Evolutionary conservation across 37 sponge, comb jelly and placozoan species (phyloP), one percentile per base, ranked within the genome.

Genomic region (Axinella damicornis): DNA sequence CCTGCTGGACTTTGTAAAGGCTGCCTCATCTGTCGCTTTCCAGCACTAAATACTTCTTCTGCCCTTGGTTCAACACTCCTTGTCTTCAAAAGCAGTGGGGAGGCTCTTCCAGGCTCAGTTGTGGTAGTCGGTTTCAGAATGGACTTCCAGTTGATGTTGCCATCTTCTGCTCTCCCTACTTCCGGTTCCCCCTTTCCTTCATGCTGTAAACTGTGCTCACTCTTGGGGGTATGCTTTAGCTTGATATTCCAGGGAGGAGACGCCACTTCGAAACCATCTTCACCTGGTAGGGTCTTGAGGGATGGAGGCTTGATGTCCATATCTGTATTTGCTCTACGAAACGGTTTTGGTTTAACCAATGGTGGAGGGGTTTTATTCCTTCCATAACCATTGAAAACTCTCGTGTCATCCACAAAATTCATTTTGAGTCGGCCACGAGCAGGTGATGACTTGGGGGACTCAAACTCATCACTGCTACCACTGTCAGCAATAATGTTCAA

Each of bases 91-190:
- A 60, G 25, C 2, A 61, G 2, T 67, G 80, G 68, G 27, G 68
- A 65, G 0, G 1, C 59, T 19, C 56, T 55, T 21, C 71, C 70
- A 15, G 72, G 35, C 19, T 2, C 65, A 39, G 65, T 28, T 31
- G 33, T 24, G 33, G 41, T 46, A 31, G 53, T 59, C n/a, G 81
- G 68, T 37, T 68, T 67, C 5, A 70, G 81, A 33, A 52, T 59
- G 9, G 60, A 58, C 39, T 81, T 81, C 71, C 81, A 69, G 39
- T 81, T 36, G 27, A 81, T 24, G 5, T 14, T 32, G 19, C 38
- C 53, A 20, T 52, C 56, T 53, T 52, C 71, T 33, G 9, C 71
- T 35, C n/a, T 36, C 2, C 20, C 20, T 1, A n/a, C 27, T 61
- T 61, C 27, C 28, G 27, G 11, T 67, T 67, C 68, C 2, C 33